Evolutionary conservation across 2,888 invertebrate species (phyloP).

Genomic region (Caenorhabditis becei): DNA sequence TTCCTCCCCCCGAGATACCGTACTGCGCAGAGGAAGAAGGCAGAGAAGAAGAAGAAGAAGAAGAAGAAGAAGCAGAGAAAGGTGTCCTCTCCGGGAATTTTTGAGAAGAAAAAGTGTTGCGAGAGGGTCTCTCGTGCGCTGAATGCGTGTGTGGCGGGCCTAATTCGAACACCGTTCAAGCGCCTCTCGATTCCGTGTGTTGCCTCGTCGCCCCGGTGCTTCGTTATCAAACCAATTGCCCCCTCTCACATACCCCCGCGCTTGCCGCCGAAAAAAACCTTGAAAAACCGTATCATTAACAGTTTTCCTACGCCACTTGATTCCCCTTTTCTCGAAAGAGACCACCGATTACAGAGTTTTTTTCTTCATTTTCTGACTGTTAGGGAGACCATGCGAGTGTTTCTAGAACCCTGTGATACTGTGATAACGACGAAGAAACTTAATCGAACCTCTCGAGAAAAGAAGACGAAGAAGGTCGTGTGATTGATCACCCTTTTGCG

Average conservation of each 20-base stretch:
- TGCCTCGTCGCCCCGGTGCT: slow-evolving; percentile 29
- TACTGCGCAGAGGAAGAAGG: slow-evolving; percentile 9
- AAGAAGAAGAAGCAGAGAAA: background rate
- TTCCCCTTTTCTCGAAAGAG: slow-evolving; percentile 12
- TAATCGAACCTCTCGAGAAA: slow-evolving; percentile 36
- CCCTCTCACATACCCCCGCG: background rate
- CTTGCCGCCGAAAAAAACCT: slow-evolving; percentile 21
- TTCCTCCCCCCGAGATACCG: slow-evolving; percentile 32
- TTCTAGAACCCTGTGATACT: background rate
- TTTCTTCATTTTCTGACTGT: slow-evolving; percentile 1
- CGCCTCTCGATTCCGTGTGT: slow-evolving; percentile 25
- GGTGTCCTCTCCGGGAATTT: background rate
- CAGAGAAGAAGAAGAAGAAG: no score
- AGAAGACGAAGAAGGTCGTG: slow-evolving; percentile 45
- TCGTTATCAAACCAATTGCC: slow-evolving; percentile 30
- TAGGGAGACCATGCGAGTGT: slow-evolving; percentile 1
- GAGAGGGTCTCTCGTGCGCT: slow-evolving; percentile 1
- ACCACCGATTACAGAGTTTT: slow-evolving; percentile 56
- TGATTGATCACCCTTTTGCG: slow-evolving; percentile 51
- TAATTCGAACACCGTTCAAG: slow-evolving; percentile 57
- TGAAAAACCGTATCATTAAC: slow-evolving; percentile 54
- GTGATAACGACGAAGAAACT: slow-evolving; percentile 25
- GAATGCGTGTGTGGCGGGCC: slow-evolving; percentile 8
- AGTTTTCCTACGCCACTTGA: slow-evolving; percentile 23
- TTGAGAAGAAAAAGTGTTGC: slow-evolving; percentile 15